Evolutionary conservation across 2,888 invertebrate genomes (phyloP).

Genomic region (Drosophila demipolita): DNA sequence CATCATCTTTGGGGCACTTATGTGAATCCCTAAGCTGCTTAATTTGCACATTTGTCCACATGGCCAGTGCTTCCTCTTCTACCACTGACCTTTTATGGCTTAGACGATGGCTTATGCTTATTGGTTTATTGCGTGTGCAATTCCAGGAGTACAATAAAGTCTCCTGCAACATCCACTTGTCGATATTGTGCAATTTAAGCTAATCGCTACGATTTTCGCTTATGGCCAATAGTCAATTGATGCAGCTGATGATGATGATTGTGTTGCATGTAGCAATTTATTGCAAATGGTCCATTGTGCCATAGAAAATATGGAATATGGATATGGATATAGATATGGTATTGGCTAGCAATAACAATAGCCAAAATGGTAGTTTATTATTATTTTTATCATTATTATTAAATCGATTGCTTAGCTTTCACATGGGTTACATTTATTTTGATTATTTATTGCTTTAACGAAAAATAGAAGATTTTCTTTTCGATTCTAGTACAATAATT

Average conservation of each 20-base stretch:
- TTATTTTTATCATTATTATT: constrained; percentile 14
- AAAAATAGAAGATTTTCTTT: background rate
- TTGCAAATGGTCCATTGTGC: constrained; percentile 37
- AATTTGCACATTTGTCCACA: constrained; percentile 63
- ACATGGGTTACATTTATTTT: constrained; percentile 17
- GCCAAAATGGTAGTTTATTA: constrained; percentile 12
- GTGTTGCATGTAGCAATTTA: constrained; percentile 28
- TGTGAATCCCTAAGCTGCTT: constrained; percentile 81
- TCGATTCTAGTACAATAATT: constrained; percentile 29
- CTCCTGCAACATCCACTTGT: constrained; percentile 36
- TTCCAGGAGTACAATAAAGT: constrained; percentile 6
- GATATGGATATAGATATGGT: constrained; percentile 6
- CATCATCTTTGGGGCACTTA: constrained; percentile 82
- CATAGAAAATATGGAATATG: background rate
- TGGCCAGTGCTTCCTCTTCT: constrained; percentile 8
- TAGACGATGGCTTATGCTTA: constrained; percentile 60
- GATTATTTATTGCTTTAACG: constrained; percentile 27
- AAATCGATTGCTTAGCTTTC: constrained; percentile 38
- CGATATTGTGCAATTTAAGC: constrained; percentile 72
- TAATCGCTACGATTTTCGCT: constrained; percentile 73
- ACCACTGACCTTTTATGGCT: constrained; percentile 56
- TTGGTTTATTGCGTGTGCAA: constrained; percentile 73
- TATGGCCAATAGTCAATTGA: constrained; percentile 48
- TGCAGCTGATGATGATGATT: constrained; percentile 26
- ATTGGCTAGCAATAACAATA: constrained; percentile 15